Evolutionary conservation across 37 sponge, comb jelly and placozoan species (phyloP), one percentile per base, ranked within the genome.

Genomic region (Crambe crambe): DNA sequence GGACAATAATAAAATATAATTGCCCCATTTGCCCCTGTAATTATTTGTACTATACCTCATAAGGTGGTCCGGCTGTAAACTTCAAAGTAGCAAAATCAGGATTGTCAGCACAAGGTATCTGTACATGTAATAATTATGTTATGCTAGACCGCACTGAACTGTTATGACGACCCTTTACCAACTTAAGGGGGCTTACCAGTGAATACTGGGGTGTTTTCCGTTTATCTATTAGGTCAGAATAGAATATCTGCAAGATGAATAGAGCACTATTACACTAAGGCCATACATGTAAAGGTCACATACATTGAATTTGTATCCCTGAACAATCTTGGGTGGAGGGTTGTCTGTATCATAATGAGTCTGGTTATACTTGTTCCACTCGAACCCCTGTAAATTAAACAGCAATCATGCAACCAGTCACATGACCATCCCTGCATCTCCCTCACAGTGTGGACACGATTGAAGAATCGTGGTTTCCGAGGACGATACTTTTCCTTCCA

Each of bases 281-380:
- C n/a, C n/a, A n/a, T n/a, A n/a, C n/a, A n/a, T n/a, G n/a, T n/a
- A n/a, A n/a, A n/a, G n/a, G 3, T 78, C 21, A 42, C 17, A 51
- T 71, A 97, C 92, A 92, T 99, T 99, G 80, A 99, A 99, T 81
- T 99, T 99, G 93, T 99, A 99, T 63, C 99, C 99, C 70, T 99
- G 99, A 26, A 99, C 99, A 51, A 99, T 92, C 72, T 99, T 99
- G 15, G 99, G 99, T 18, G 99, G 99, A 43, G 99, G 99, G 40
- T 94, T 96, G 86, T 99, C 99, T 20, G 86, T 89, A 62, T 96
- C 99, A 65, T 99, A 99, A 67, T 99, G 99, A 25, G 99, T 99
- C 81, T 99, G 99, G 72, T 99, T 99, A 81, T 99, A 99, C 85
- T 99, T 99, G 85, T 99, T 99, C 99, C 99, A 99, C 77, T 99